Base-by-base conservation (phyloP, 92 coral and sea anemone species). In the Bergia puertoricense region DNA sequence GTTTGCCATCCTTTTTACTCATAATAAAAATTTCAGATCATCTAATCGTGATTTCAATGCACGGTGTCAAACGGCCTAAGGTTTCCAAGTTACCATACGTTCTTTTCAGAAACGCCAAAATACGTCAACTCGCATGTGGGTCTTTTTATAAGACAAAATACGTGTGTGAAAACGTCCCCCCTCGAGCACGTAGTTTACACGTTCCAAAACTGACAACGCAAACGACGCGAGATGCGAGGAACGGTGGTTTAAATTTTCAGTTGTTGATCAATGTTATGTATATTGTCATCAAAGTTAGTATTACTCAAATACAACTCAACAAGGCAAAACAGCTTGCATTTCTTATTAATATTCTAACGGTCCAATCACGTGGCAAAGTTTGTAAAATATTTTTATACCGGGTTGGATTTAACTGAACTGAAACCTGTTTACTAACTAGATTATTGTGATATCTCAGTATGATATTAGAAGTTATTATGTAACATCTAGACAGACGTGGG, bases 81-180 rank as follows among this genome's bases (percentile, higher is more conserved):
- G 77, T 73, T 73, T 73, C 77, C 77, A 73, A 39, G 77, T 36
- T 73, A 73, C 77, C 69, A 73, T 73, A 73, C 10, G 23, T 36
- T 20, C 77, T 8, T 73, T 73, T 37, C 40, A 37, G 77, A 73
- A 73, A 73, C 77, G 40, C 77, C 43, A 73, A 73, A 73, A 14
- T 20, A 73, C 77, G 77, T 73, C 77, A 73, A 69, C 6, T 5
- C 43, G 20, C 43, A 18, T 36, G 42, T 20, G 30, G 0, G 69
- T 22, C 69, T 62, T 57, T 57, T 3, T 8, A 8, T 16, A 3
- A 3, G 20, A 8, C 66, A 16, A 57, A 11, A 57, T 22, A 62
- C 16, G 30, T 2, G 23, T 6, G 69, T 62, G 23, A 62, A 62
- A 62, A 16, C 30, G 69, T 18, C 13, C 8, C 8, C 8, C 69